Base-by-base conservation (phyloP, 2,888 invertebrate species). In the Syritta pipiens region DNA sequence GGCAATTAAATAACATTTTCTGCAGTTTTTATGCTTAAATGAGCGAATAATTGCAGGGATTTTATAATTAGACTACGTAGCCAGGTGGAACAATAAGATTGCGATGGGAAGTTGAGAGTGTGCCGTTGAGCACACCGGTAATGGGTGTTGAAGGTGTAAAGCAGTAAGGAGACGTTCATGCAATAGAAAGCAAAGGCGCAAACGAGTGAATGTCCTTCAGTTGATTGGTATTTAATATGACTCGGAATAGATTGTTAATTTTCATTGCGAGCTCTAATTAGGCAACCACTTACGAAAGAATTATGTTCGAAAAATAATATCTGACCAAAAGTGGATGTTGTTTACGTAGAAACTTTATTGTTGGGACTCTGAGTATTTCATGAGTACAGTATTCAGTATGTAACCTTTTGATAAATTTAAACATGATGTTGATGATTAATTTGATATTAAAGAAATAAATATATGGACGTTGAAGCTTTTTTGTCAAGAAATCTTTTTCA, bases 1-100 rank as follows among this genome's bases (percentile, higher is more conserved):
- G 67, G 72, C 79, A 79, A 79, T 79, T 79, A 79, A 79, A 79
- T 79, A 79, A 72, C 79, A 79, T 79, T 79, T 79, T 79, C 79
- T 74, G 67, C 79, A 79, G 79, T 79, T 79, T 79, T 79, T 79
- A 55, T 79, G 79, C 79, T 79, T 79, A 79, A 79, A 79, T 79
- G 74, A 74, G 79, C 79, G 79, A 79, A 79, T 79, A 79, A 79
- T 79, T 79, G 79, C 62, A 68, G 62, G 72, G 79, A 79, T 79
- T 79, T 79, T 79, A 72, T 79, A 79, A 79, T 79, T 79, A 79
- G 79, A 79, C 74, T 46, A 60, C 20, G 67, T 68, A 68, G 57
- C 62, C 67, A 44, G 62, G 55, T 74, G 62, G 60, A 67, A 60
- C 59, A 40, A 53, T 42, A 49, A 57, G 57, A 76, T 63, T 59